Evolutionary conservation across 2,113 vertebrate genomes (phyloP).

Genomic region (Spheniscus mendiculus): DNA sequence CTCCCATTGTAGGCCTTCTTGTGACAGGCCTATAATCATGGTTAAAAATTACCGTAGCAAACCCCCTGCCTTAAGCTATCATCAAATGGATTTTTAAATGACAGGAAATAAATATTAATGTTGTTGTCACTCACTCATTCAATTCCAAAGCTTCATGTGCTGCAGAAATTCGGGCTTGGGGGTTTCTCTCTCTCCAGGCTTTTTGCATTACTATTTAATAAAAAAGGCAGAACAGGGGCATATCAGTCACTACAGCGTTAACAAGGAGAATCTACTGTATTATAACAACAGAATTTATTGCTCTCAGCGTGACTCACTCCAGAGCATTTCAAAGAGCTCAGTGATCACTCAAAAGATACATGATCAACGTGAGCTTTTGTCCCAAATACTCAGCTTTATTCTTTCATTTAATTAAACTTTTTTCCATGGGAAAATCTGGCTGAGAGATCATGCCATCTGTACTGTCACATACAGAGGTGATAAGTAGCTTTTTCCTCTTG

Average conservation of each 20-base stretch:
- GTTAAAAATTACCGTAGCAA: slow-evolving; percentile 12
- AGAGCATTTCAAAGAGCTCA: slow-evolving; percentile 7
- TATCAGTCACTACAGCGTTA: slow-evolving; percentile 31
- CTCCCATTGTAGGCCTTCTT: neutral
- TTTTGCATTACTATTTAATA: slow-evolving; percentile 93
- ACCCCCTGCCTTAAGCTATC: neutral
- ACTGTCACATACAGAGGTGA: neutral
- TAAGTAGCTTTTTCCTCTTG: neutral
- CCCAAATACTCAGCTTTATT: neutral
- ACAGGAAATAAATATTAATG: neutral
- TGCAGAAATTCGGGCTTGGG: slow-evolving; percentile 96
- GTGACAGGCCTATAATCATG: neutral
- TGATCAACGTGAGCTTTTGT: neutral
- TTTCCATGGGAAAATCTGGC: neutral
- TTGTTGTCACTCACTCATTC: slow-evolving; percentile 88
- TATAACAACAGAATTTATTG: slow-evolving; percentile 5
- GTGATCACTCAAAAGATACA: neutral
- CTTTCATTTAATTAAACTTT: neutral
- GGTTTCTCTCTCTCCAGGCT: slow-evolving; percentile 98
- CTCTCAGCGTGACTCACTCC: neutral
- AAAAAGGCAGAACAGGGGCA: slow-evolving; percentile 39
- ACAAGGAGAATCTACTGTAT: neutral
- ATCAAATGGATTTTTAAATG: neutral
- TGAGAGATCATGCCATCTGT: neutral
- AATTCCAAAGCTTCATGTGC: slow-evolving; percentile 97